Evolutionary conservation across 2,113 vertebrate genomes (phyloP).

Genomic region (Saiga tatarica): DNA sequence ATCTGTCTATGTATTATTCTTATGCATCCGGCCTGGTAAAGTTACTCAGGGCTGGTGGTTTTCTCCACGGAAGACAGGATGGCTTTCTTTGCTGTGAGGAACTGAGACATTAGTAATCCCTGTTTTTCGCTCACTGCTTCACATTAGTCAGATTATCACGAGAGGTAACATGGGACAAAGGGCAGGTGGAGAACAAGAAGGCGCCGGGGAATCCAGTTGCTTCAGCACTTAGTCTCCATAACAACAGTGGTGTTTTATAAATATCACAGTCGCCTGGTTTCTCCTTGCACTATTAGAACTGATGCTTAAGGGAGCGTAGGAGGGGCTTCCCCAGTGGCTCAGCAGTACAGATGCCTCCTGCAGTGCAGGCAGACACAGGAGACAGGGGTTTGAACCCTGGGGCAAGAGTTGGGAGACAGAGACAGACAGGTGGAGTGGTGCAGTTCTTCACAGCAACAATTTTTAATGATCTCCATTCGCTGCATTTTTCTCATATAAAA

Average conservation of each 20-base stretch:
- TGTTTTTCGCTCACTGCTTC: not conserved
- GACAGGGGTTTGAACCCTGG: not conserved
- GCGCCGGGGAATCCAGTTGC: not conserved
- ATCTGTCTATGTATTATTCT: not conserved
- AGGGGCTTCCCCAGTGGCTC: not conserved
- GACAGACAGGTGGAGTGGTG: not conserved
- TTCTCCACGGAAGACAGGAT: not conserved
- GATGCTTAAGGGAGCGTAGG: not conserved
- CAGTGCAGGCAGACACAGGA: not conserved
- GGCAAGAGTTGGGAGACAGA: not conserved
- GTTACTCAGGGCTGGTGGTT: not conserved
- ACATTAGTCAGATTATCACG: not conserved
- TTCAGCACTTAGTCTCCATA: not conserved
- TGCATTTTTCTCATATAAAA: not conserved
- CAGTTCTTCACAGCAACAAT: not conserved
- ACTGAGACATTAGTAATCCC: not conserved
- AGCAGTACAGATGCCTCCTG: not conserved
- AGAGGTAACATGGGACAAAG: not conserved
- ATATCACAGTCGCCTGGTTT: not conserved
- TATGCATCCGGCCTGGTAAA: not conserved
- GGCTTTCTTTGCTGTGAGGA: not conserved
- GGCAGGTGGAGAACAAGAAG: not conserved
- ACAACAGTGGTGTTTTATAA: not conserved
- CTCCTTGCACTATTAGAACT: not conserved
- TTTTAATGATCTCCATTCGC: not conserved